Base-by-base conservation (phyloP, 2,113 vertebrate genomes). In the Sisor rabdophorus region DNA sequence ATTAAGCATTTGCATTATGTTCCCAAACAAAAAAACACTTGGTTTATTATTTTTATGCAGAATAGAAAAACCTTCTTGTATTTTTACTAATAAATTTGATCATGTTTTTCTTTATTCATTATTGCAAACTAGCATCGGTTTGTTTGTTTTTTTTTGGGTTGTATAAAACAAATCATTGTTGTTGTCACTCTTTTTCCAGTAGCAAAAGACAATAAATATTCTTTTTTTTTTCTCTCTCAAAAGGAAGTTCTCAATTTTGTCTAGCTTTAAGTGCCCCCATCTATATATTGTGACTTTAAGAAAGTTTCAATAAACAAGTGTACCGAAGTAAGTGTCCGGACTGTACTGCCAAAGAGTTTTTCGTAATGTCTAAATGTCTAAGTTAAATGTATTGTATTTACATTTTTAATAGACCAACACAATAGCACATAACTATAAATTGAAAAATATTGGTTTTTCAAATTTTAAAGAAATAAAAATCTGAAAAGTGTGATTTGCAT, bases 331-430 rank as follows among this genome's bases (percentile, higher is more conserved):
- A 89, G 75, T 89, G 81, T 85, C 6, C 55, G 84, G 80, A 78
- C 72, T 83, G 87, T 84, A 87, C 80, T 87, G 83, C 82, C 84
- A 85, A 76, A 81, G 84, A 80, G 55, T 67, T 80, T 15, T 22
- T 82, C 87, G 64, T 84, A 91, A 89, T 90, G 90, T 89, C 90
- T 60, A 63, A n/a, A n/a, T n/a, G n/a, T n/a, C n/a, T n/a, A n/a
- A n/a, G n/a, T n/a, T n/a, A n/a, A n/a, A n/a, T n/a, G n/a, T n/a
- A n/a, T n/a, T n/a, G n/a, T n/a, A n/a, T n/a, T n/a, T n/a, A n/a
- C n/a, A n/a, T n/a, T n/a, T n/a, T n/a, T n/a, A n/a, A n/a, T n/a
- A n/a, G n/a, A n/a, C n/a, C n/a, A n/a, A n/a, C n/a, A n/a, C n/a
- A n/a, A n/a, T n/a, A n/a, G n/a, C n/a, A n/a, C n/a, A n/a, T n/a